A percentile compares a stretch with the other conserved stretches of the same genome.
Conservation (phyloP, 2,797 vertebrate genomes). For the Hydrophis major region DNA sequence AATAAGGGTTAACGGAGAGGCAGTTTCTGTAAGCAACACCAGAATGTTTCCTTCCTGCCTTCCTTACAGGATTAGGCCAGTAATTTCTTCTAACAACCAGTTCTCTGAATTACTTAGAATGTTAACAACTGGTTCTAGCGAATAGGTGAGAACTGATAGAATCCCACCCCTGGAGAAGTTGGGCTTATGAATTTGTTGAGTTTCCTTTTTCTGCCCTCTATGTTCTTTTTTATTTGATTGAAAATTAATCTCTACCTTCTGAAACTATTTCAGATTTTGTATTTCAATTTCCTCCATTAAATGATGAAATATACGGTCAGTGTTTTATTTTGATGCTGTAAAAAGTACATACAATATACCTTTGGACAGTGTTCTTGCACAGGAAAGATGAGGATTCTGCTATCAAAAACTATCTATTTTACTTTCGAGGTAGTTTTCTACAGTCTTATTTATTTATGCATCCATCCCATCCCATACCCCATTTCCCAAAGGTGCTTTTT, state of each 20-base stretch:
- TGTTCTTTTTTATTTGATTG: neutral
- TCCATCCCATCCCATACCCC: neutral
- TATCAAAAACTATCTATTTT: neutral
- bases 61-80: too few relatives aligned
- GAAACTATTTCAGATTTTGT: neutral
- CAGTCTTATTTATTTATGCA: neutral
- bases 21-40: too few relatives aligned
- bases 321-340: neutral
- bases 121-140: too few relatives aligned
- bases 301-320: neutral
- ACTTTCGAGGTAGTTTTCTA: neutral
- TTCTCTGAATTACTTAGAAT: too few relatives aligned
- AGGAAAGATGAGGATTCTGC: neutral
- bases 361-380: neutral
- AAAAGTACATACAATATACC: neutral
- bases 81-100: too few relatives aligned
- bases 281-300: neutral
- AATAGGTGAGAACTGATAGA: too few relatives aligned
- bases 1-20: too few relatives aligned
- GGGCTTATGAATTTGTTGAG: neutral
- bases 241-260: neutral
- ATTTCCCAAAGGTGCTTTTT: too few relatives aligned
- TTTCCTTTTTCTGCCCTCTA: neutral
- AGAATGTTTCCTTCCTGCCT: too few relatives aligned
- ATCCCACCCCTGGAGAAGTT: neutral